Evolutionary conservation across 2,888 invertebrate genomes (phyloP).

Genomic region (Apoda limacodes): DNA sequence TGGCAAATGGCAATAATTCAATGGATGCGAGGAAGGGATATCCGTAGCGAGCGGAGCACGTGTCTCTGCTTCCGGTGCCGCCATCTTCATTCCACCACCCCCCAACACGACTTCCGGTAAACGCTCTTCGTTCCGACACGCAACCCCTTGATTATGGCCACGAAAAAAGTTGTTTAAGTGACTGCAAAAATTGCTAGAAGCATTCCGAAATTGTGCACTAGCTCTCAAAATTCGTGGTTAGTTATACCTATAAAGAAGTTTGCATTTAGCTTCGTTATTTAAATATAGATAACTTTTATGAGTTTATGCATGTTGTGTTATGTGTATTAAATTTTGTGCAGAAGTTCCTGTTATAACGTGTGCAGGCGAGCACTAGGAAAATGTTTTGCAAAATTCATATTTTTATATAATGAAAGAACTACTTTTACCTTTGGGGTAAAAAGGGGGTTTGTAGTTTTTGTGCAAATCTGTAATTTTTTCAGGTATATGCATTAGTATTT

Average conservation of each 20-base stretch:
- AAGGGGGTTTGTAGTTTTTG: too few species aligned
- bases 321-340: background rate
- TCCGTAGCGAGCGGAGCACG: conserved; percentile 63
- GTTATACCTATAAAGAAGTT: conserved; percentile 12
- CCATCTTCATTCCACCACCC: conserved; percentile 57
- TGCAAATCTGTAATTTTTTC: too few species aligned
- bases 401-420: too few species aligned
- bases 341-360: too few species aligned
- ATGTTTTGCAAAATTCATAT: too few species aligned
- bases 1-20: conserved; percentile 53
- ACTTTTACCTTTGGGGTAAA: too few species aligned
- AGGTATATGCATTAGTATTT: too few species aligned
- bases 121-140: conserved; percentile 40
- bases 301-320: background rate
- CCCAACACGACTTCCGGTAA: conserved; percentile 40
- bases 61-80: conserved; percentile 59
- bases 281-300: conserved; percentile 4
- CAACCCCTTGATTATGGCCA: conserved; percentile 55
- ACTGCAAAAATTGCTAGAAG: too few species aligned
- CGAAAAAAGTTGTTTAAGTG: too few species aligned
- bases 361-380: too few species aligned
- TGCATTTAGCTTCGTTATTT: background rate
- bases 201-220: conserved; percentile 22
- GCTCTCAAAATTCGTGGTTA: background rate
- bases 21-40: conserved; percentile 52